These are phyloP conservation scores for Aporrectodea caliginosa DNA, from an alignment of 1,140 invertebrate genomes.

Conservation along the genomic window DNA sequence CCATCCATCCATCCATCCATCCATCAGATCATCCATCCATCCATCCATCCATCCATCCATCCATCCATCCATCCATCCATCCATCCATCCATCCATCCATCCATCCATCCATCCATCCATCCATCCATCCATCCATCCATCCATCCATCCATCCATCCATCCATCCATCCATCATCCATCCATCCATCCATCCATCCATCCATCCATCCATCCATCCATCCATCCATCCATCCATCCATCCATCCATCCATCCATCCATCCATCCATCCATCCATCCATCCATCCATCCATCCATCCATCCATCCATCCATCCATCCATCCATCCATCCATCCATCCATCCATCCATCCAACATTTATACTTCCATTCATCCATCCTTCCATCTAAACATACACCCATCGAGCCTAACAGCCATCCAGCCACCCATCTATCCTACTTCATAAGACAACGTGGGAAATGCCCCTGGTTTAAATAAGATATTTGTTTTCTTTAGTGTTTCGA, in stretches of 20 bases:
- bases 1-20: not conserved
- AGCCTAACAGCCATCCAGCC: no score
- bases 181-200: not conserved
- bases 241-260: not conserved
- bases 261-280: not conserved
- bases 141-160: not conserved
- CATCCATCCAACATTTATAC: not conserved
- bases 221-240: conserved; percentile 6
- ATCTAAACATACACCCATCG: no score
- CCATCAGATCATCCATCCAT: no score
- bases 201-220: conserved; percentile 14
- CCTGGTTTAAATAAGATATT: no score
- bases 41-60: not conserved
- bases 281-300: conserved; percentile 3
- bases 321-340: conserved; percentile 10
- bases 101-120: conserved; percentile 14
- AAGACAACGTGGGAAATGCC: no score
- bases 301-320: not conserved
- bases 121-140: conserved; percentile 3
- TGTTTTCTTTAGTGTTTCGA: no score
- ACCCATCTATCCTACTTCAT: no score
- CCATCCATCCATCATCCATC: conserved; percentile 16
- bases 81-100: conserved; percentile 4
- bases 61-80: conserved; percentile 10
- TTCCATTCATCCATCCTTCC: no score